phyloP scores from a whole-genome alignment of 2,113 vertebrate species.

The Phasianus colchicus region DNA sequence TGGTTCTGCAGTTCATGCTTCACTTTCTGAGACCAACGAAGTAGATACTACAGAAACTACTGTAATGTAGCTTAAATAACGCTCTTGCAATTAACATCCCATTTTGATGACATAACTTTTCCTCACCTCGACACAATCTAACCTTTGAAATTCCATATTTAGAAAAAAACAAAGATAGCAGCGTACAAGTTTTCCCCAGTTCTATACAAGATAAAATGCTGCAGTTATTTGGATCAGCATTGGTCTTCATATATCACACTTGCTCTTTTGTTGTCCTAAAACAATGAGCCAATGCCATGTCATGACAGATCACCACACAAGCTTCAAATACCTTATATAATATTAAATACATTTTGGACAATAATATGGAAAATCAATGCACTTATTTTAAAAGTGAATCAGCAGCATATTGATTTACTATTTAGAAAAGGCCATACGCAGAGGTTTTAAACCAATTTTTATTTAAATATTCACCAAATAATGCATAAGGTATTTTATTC shows the following conservation, averaged over 20 bases:
- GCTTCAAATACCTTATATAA: not conserved
- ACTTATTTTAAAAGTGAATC: conserved; percentile 12
- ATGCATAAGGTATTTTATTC: not conserved
- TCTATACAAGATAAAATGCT: not conserved
- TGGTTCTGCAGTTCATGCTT: not conserved
- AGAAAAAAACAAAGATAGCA: not conserved
- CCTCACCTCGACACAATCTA: not conserved
- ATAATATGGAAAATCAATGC: conserved; percentile 7
- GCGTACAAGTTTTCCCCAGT: not conserved
- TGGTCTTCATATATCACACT: not conserved
- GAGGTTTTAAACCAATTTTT: conserved; percentile 5
- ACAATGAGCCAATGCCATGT: not conserved
- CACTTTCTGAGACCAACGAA: not conserved
- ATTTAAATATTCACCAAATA: not conserved
- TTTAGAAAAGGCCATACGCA: not conserved
- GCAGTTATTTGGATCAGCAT: not conserved
- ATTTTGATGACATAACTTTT: not conserved
- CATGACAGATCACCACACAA: not conserved
- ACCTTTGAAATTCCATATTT: not conserved
- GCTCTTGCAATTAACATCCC: not conserved
- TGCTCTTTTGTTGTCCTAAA: not conserved
- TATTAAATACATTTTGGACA: not conserved
- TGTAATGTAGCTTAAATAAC: not conserved
- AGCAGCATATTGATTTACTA: not conserved
- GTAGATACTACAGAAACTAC: not conserved